Base-by-base conservation (phyloP, 1,140 invertebrate genomes). In the Drosophila obscura region DNA sequence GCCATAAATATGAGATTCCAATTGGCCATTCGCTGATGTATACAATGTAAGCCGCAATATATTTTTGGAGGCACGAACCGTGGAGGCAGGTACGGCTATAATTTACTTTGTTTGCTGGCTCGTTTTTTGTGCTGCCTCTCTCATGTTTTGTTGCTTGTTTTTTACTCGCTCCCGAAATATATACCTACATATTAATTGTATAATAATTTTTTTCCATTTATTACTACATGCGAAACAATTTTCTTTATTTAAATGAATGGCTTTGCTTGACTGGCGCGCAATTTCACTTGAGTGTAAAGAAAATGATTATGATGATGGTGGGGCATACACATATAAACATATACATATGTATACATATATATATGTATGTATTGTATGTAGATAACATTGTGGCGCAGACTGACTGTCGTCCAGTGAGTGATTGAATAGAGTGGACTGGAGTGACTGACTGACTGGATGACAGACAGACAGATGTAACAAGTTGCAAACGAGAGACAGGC, bases 181-280 rank as follows among this genome's bases (percentile, higher is more conserved):
- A 73, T 61, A 45, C 53, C 55, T 73, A 57, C 19, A 49, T 61
- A 75, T 81, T 85, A 85, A 85, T 85, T 87, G 78, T 75, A 87
- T 87, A 81, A 81, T 85, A 87, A 81, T 87, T 82, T 85, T 63
- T 72, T 51, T 15, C 45, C 69, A 82, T 77, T 77, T 81, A 73
- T 85, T 76, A 67, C 72, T 64, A 75, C 76, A 80, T 78, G 80
- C 80, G 35, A 71, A 73, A 74, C 81, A 58, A 73, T 84, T 84
- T 85, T 81, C 74, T 87, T 87, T 81, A 87, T 87, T 85, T 87
- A 77, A 87, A 87, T 87, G 82, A 85, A 81, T 73, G 61, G 73
- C 77, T 61, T 53, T 73, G 81, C 73, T 63, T 85, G 81, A 81
- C 77, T 84, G 80, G 46, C 80, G 74, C 76, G 71, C 80, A 83